Evolutionary conservation across 37 sponge, comb jelly and placozoan species (phyloP).

Genomic region (Beroe ovata): DNA sequence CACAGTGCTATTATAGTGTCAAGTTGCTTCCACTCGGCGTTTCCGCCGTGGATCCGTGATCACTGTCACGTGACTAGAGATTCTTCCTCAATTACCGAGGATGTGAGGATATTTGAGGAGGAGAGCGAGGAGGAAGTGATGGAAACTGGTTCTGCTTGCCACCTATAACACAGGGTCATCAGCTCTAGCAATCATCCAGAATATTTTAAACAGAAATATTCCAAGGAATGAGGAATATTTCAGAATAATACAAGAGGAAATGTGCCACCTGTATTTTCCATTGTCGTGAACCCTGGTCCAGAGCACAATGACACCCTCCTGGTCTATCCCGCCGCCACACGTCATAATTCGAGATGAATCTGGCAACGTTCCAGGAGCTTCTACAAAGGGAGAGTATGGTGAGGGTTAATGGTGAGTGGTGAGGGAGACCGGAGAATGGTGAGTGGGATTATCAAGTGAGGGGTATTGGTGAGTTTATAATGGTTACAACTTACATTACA

Average conservation of each 20-base stretch:
- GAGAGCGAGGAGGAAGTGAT: background rate
- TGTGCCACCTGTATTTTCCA: background rate
- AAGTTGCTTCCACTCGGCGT: too few relatives aligned
- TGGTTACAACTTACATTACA: too few relatives aligned
- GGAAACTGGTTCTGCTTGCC: conserved; percentile 61
- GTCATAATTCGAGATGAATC: background rate
- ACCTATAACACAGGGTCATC: background rate
- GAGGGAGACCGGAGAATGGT: background rate
- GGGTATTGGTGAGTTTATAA: too few relatives aligned
- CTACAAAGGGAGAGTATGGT: background rate
- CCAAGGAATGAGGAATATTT: background rate
- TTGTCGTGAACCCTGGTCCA: conserved; percentile 16
- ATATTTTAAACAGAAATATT: background rate
- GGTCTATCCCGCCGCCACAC: conserved; percentile 19
- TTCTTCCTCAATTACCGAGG: background rate
- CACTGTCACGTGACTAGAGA: background rate
- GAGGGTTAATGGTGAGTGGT: background rate
- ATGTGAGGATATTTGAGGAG: background rate
- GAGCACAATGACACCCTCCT: conserved; percentile 49
- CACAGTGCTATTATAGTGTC: too few relatives aligned
- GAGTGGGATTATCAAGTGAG: too few relatives aligned
- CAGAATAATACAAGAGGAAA: background rate
- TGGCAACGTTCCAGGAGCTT: background rate
- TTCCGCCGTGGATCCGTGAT: background rate
- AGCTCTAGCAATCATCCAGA: background rate